Conservation (phyloP, 2,113 vertebrate genomes). For the Epinephelus moara region DNA sequence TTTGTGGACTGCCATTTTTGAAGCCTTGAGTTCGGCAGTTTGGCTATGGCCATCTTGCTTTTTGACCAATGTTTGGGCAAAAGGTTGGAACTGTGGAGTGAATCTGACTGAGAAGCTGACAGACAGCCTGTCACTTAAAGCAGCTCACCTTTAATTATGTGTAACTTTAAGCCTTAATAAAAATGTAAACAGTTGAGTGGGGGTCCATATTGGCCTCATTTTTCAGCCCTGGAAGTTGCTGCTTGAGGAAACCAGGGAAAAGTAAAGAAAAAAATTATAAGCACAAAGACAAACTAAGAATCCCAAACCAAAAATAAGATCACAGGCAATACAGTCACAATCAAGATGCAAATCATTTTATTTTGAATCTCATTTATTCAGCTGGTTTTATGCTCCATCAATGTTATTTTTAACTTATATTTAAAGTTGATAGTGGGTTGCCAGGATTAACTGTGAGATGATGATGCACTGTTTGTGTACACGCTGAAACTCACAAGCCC, state of each 20-base stretch:
- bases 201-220: too few species aligned
- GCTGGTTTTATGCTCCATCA: background rate
- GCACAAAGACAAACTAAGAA: background rate
- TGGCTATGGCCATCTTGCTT: too few species aligned
- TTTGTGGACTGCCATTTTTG: too few species aligned
- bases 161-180: too few species aligned
- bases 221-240: too few species aligned
- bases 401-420: background rate
- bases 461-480: slow-evolving; percentile 46
- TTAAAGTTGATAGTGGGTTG: slow-evolving; percentile 21
- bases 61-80: too few species aligned
- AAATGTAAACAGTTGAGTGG: too few species aligned
- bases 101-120: too few species aligned
- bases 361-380: background rate
- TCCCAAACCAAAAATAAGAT: background rate
- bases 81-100: too few species aligned
- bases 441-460: slow-evolving; percentile 21
- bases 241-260: background rate
- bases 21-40: too few species aligned
- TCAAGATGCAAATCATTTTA: background rate
- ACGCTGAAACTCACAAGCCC: slow-evolving; percentile 44
- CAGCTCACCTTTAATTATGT: too few species aligned
- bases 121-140: too few species aligned
- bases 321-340: background rate
- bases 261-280: background rate